Evolutionary conservation across 2,797 vertebrate species (phyloP).

Genomic region (Remorina albescens): DNA sequence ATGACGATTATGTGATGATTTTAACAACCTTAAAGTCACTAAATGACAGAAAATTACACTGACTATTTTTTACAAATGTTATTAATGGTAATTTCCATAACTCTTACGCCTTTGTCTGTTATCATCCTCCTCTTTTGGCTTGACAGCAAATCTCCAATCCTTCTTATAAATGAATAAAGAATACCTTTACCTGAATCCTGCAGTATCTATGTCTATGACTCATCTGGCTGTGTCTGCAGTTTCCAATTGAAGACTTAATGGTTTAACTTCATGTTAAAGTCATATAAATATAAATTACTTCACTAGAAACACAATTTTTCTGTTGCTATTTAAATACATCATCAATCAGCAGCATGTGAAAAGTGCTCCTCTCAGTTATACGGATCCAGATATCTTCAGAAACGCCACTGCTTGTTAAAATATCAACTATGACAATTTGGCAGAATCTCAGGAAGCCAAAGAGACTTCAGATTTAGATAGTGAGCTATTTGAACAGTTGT

Average conservation of each 20-base stretch:
- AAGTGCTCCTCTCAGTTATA: not conserved
- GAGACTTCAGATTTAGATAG: not conserved
- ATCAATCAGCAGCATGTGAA: too few species aligned
- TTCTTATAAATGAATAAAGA: not conserved
- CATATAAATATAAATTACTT: too few species aligned
- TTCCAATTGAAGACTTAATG: not conserved
- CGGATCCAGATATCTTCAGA: not conserved
- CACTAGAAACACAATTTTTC: too few species aligned
- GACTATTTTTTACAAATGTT: not conserved
- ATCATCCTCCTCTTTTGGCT: not conserved
- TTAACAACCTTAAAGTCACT: not conserved
- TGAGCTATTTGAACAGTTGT: not conserved
- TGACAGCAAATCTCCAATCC: too few species aligned
- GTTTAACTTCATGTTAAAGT: too few species aligned
- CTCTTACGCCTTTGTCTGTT: not conserved
- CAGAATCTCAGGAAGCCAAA: not conserved
- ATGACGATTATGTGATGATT: not conserved
- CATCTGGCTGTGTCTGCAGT: not conserved
- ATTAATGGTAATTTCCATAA: not conserved
- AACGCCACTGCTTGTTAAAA: not conserved
- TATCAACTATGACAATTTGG: not conserved
- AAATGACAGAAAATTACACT: not conserved
- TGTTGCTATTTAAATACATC: too few species aligned
- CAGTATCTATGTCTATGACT: not conserved
- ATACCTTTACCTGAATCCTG: not conserved